Percentiles rank a stretch among this genome's conserved stretches.
These are phyloP conservation scores for Trogon melanurus DNA, from an alignment of 2,113 vertebrate genomes.

Conservation along the genomic window DNA sequence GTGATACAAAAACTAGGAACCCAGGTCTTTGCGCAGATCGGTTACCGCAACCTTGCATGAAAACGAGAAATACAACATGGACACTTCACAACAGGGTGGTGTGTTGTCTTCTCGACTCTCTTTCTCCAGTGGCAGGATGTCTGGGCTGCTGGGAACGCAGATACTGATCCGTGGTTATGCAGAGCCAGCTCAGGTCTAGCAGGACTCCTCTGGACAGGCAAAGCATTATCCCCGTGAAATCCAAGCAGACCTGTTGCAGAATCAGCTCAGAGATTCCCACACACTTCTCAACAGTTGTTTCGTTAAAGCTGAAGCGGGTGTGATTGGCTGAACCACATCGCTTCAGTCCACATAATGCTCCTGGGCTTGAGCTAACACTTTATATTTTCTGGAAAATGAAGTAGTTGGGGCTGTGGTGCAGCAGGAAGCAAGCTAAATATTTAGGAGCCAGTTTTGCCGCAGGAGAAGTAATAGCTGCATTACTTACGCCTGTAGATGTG, in stretches of 20 bases:
- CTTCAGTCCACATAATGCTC: neutral
- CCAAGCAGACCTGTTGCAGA: neutral
- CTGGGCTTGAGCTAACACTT: neutral
- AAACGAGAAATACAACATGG: accelerated
- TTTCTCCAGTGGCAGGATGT: accelerated
- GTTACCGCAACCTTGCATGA: neutral
- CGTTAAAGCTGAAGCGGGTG: neutral
- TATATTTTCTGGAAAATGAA: neutral
- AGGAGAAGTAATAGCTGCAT: neutral
- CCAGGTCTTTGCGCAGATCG: neutral
- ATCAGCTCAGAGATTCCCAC: neutral
- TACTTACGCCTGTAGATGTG: neutral
- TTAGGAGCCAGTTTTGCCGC: neutral
- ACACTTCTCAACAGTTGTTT: accelerated
- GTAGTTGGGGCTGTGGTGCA: neutral
- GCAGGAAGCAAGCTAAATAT: neutral
- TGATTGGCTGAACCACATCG: neutral
- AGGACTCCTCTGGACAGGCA: neutral
- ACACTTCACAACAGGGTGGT: neutral
- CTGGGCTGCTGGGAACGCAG: neutral
- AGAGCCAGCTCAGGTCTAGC: neutral
- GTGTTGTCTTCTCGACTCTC: no score
- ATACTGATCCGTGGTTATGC: no score
- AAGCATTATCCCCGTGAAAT: neutral
- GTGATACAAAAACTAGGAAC: neutral